Base-by-base conservation (phyloP, 64 coral and sea anemone genomes). In the Montipora foliosa region DNA sequence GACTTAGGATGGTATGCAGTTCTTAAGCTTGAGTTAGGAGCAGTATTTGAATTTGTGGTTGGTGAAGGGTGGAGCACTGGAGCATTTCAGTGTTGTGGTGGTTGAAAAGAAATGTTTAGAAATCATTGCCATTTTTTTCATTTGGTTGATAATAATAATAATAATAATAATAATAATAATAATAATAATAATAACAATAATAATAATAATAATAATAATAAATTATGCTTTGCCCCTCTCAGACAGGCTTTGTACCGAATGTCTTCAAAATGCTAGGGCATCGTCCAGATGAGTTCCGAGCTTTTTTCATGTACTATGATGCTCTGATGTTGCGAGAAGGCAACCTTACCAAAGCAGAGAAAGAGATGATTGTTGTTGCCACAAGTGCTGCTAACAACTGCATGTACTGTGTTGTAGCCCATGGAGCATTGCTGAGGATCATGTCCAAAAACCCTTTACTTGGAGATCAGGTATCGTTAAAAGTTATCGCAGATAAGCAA, bases 321-420 rank as follows among this genome's bases (percentile, higher is more conserved):
- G 94, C 94, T 13, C 24, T 98, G 80, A 98, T 98, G 93, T 51
- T 84, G 17, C 95, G 89, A 87, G 96, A 98, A 1, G 89, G 93
- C 12, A 95, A 95, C 67, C 90, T 98, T 4, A 78, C 93, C 20
- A 98, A 98, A 62, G 96, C 96, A 1, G 96, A 98, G 80, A 95
- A 90, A 74, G 96, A 98, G 37, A 95, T 98, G 96, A 87, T 98
- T 49, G 96, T 98, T 0, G 92, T 93, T 9, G 90, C 96, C 14
- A 98, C 96, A 47, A 98, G 96, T 81, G 90, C 96, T 11, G 94
- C 90, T 49, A 98, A 98, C 47, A 98, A 95, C 90, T 98, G 96
- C 52, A 93, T 95, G 94, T 98, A 98, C 80, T 98, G 96, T 76
- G 90, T 98, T 62, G 75, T 98, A 5, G 81, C 96, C 22, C 96